Evolutionary conservation across 2,113 vertebrate genomes (phyloP), one percentile per base, ranked within the genome.

Genomic region (Notarius quadriscutis): DNA sequence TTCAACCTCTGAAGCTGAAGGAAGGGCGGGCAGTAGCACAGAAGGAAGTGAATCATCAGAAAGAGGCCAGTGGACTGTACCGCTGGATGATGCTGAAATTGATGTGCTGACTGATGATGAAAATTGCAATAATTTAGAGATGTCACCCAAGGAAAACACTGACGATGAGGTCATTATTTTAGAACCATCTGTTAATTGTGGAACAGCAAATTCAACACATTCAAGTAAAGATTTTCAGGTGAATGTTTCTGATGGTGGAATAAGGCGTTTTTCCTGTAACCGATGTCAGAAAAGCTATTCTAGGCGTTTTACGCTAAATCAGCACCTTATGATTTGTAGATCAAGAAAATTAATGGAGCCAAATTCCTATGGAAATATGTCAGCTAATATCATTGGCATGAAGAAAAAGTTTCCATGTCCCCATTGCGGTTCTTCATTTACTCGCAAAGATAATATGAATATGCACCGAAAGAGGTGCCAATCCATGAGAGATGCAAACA

Each of bases 221-320:
- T 58, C 27, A 60, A 79, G 77, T 18, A 65, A 88, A 15, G 87
- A 84, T 65, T 78, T 93, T 88, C 91, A 87, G 18, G 94, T 92
- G 80, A 91, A 84, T 34, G n/a, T 94, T 63, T 89, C 94, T 58
- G 91, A 85, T 48, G 89, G 93, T n/a, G 94, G 93, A 11, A 75
- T 93, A 2, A 94, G 89, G 57, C 93, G 94, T 67, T 96, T 93
- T 89, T 92, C 94, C 7, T 95, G 95, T 82, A 92, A 89, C 55
- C 89, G 91, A 27, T 96, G 95, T 89, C 94, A 94, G 85, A 95
- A 93, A 91, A 94, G 93, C 51, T 96, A 95, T 84, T 94, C 94
- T 62, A 93, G 94, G 1, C 89, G 90, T 0, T 93, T 91, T 53
- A 95, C 93, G 20, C 87, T 96, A 58, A 93, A 90, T 48, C 93